Base-by-base conservation (phyloP, 2,113 vertebrate genomes). In the Macquaria ambigua region DNA sequence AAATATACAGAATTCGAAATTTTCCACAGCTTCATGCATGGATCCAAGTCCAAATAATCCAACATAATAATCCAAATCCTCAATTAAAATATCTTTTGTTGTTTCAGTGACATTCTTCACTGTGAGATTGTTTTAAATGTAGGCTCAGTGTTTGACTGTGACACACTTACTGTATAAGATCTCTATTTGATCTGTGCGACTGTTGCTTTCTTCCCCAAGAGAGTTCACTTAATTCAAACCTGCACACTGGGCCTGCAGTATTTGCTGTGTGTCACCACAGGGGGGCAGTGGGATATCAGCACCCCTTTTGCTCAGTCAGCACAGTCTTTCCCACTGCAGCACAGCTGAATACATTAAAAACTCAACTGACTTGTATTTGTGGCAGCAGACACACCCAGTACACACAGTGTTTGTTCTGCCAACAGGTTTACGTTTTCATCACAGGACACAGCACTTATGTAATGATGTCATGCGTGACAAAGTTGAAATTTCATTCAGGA, bases 321-420 rank as follows among this genome's bases (percentile, higher is more conserved):
- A 61, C 16, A 12, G 0, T 21, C 25, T 56, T 3, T 18, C 31
- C 46, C 23, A 18, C 28, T n/a, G 16, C 1, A 48, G 31, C 41
- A 37, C 6, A n/a, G 21, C 11, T 46, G 39, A 56, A 43, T 23
- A 61, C 70, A 76, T 73, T 10, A 77, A 67, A 84, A 92, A 91
- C 69, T 74, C 6, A 82, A 18, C 88, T 8, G 64, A 90, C 92
- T 63, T 69, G 91, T 87, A 88, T 90, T 90, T 7, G 56, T 50
- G 16, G 43, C 43, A 31, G 39, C n/a, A 20, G 89, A 81, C 89
- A 92, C 93, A 83, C 92, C 92, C 81, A 28, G 69, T 16, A 41
- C 14, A 61, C 46, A n/a, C 53, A n/a, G 21, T 46, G 77, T 87
- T 81, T 81, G 77, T 46, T 69, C 61, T 53, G 58, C 12, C 14